Base-by-base conservation (phyloP, 1,140 invertebrate species). In the Idris sp. region DNA sequence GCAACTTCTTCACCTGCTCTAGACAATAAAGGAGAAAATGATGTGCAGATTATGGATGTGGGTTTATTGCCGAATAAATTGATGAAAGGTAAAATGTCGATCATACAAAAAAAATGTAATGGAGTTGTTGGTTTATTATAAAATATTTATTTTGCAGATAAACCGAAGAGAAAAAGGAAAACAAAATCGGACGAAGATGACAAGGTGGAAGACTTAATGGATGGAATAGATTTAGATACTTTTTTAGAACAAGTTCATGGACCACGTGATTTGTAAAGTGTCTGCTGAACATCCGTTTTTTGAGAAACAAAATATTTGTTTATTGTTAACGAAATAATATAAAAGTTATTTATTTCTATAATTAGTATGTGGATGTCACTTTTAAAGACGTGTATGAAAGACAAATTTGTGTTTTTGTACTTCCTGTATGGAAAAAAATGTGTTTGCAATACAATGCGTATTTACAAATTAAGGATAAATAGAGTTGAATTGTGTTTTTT, bases 1-100 rank as follows among this genome's bases (percentile, higher is more conserved):
- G 77, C 79, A 4, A 68, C 80, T 0, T 84, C 82, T 0, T 81
- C 83, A 0, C 80, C 82, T 0, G 10, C 79, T n/a, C n/a, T n/a
- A n/a, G n/a, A n/a, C n/a, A n/a, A n/a, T n/a, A n/a, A n/a, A n/a
- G n/a, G n/a, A n/a, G n/a, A n/a, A n/a, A n/a, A n/a, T n/a, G n/a
- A n/a, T n/a, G n/a, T n/a, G n/a, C n/a, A n/a, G n/a, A n/a, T n/a
- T n/a, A n/a, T n/a, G n/a, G n/a, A n/a, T n/a, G n/a, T n/a, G n/a
- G n/a, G n/a, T n/a, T n/a, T n/a, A n/a, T n/a, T n/a, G n/a, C n/a
- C n/a, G n/a, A n/a, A n/a, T n/a, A n/a, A n/a, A n/a, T n/a, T n/a
- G n/a, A n/a, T n/a, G n/a, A n/a, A n/a, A n/a, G n/a, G n/a, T n/a
- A n/a, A n/a, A n/a, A n/a, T n/a, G n/a, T n/a, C n/a, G n/a, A n/a